Evolutionary conservation across 23 tunicate species (phyloP).

Genomic region (Botrylloides violaceus): DNA sequence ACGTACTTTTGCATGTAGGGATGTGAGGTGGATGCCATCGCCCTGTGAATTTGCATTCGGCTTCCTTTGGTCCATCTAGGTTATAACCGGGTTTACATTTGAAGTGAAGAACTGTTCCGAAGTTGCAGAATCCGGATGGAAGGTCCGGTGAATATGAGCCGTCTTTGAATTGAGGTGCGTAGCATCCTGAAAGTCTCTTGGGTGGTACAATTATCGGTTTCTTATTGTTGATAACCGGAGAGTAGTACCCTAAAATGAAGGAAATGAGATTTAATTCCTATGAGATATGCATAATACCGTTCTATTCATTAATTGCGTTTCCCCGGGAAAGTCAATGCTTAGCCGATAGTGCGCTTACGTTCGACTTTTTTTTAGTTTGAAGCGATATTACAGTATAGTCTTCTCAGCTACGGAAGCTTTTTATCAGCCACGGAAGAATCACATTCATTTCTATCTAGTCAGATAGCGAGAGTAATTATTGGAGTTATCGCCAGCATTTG

Average conservation of each 20-base stretch:
- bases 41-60: conserved; percentile 7
- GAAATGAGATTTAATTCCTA: no score
- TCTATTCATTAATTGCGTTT: no score
- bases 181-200: not conserved
- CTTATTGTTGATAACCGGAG: not conserved
- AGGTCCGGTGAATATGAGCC: not conserved
- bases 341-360: no score
- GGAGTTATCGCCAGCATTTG: no score
- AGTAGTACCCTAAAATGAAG: not conserved
- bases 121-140: not conserved
- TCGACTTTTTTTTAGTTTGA: no score
- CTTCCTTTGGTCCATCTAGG: conserved; percentile 1
- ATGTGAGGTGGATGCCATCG: conserved; percentile 13
- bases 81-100: conserved; percentile 2
- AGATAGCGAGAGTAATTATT: no score
- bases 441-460: no score
- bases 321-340: no score
- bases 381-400: no score
- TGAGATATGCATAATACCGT: no score
- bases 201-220: not conserved
- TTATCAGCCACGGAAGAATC: no score
- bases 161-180: conserved; percentile 1
- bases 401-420: no score
- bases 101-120: not conserved
- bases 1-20: conserved; percentile 8